Base-by-base conservation (phyloP, 1,140 invertebrate genomes). In the Babylonia areolata region DNA sequence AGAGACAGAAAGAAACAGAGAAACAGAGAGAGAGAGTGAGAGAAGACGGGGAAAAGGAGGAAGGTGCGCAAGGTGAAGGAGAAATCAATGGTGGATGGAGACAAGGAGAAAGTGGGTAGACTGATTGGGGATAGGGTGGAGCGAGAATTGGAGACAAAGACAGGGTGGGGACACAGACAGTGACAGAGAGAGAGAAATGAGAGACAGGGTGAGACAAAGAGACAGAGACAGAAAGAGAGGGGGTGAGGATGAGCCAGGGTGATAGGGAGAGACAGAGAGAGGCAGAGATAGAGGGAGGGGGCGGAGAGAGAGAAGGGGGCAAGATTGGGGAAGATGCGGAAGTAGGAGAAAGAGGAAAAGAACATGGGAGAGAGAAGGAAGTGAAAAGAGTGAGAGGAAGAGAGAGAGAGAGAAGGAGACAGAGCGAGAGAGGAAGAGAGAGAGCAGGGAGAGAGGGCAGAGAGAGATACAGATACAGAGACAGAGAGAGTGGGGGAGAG, bases 11-110 rank as follows among this genome's bases (percentile, higher is more conserved):
- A 64, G 58, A 64, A 20, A 64, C 9, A 64, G 69, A 73, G 69
- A 73, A 31, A 35, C 28, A 73, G 69, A 35, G 69, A 73, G 69
- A 73, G 69, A 73, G 69, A 73, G 69, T 33, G 69, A 73, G 69
- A 73, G 69, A 73, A 20, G 23, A 23, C 3, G 5, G 23, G 31
- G 23, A 37, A 35, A 23, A 73, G 69, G n/a, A 23, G n/a, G 28
- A 23, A 69, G 64, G 28, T 9, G n/a, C 9, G 35, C 9, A 73
- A 23, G 35, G n/a, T 33, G 69, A 73, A n/a, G 15, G 1, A 77
- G 73, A 40, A n/a, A n/a, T n/a, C n/a, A n/a, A n/a, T n/a, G n/a
- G n/a, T n/a, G n/a, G 73, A 77, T 64, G 23, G 58, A 64, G 58
- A 64, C 3, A 64, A 28, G 23, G 58, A 64, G 58, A 64, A 20